Evolutionary conservation across 2,797 vertebrate species (phyloP).

Genomic region (Sparus aurata): DNA sequence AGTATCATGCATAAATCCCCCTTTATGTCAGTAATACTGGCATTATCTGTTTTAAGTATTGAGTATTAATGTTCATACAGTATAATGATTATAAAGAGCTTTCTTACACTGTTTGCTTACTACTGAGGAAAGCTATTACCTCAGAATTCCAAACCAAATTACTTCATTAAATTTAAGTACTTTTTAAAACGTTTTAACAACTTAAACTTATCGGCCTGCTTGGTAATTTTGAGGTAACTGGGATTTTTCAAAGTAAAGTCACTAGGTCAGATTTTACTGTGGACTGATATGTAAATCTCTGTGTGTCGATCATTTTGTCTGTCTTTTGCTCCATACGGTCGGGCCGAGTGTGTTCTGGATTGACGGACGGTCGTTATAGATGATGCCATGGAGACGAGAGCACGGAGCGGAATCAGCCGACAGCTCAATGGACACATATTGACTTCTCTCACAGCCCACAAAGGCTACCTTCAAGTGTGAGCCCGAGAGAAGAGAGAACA

Average conservation of each 20-base stretch:
- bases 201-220: too few relatives aligned
- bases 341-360: slow-evolving; percentile 31
- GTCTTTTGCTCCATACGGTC: slow-evolving; percentile 9
- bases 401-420: slow-evolving; percentile 60
- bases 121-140: too few relatives aligned
- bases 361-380: slow-evolving; percentile 39
- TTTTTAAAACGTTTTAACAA: too few relatives aligned
- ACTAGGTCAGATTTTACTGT: too few relatives aligned
- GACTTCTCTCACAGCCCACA: slow-evolving; percentile 86
- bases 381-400: slow-evolving; percentile 80
- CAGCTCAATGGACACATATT: slow-evolving; percentile 82
- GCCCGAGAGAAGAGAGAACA: background rate
- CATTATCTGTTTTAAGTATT: background rate
- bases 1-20: background rate
- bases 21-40: background rate
- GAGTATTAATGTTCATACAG: background rate
- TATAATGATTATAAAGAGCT: background rate
- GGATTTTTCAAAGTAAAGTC: too few relatives aligned
- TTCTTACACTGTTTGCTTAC: background rate
- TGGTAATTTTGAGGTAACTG: too few relatives aligned
- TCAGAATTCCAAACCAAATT: too few relatives aligned
- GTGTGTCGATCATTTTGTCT: slow-evolving; percentile 5
- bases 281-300: background rate
- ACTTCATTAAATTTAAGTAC: too few relatives aligned
- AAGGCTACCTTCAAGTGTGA: slow-evolving; percentile 50